Evolutionary conservation across 2,888 invertebrate species (phyloP), one percentile per base, ranked within the genome.

Genomic region (Mechanitis mazaeus): DNA sequence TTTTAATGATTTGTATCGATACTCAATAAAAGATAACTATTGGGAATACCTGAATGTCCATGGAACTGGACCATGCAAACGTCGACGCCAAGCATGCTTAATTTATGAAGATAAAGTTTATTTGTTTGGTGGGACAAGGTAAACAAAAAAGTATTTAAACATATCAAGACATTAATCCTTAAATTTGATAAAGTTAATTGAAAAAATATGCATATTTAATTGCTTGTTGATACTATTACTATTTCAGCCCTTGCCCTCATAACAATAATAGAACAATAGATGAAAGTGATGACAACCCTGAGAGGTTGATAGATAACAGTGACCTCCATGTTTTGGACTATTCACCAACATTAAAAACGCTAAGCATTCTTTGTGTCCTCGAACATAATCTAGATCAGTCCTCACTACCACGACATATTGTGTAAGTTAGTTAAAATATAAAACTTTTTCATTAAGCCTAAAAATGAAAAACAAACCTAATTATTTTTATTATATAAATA

Each of bases 71-170:
- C 94, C 94, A 0, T 91, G 92, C 73, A 91, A 92, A 62, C 89
- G 95, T 55, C 84, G 95, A 69, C 87, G 95, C 56, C 97, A 97
- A 82, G 96, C 95, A 58, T 96, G 96, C 78, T 91, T 96, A 74
- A 88, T 95, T 55, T 92, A 94, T 71, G 93, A 91, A 12, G 91
- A 94, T 69, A 91, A 93, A 75, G 92, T 97, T 71, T 97, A 93
- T 81, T 86, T 97, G 61, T 98, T 98, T 89, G 97, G 97, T 55
- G 98, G 98, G 50, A 97, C 97, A 61, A 97, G 96, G 95, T 95
- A 35, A 31, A 2, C 20, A 4, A 45, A 28, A 38, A 53, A 12
- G 31, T 53, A 42, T 55, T 20, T 20, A n/a, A 20, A 47, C 47
- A 47, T 20, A 20, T n/a, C 20, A 20, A 20, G 1, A 5, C 6